Percentiles rank a stretch among this genome's conserved stretches.
Evolutionary conservation across 2,888 invertebrate genomes (phyloP).

Genomic region (Microdon myrmicae): DNA sequence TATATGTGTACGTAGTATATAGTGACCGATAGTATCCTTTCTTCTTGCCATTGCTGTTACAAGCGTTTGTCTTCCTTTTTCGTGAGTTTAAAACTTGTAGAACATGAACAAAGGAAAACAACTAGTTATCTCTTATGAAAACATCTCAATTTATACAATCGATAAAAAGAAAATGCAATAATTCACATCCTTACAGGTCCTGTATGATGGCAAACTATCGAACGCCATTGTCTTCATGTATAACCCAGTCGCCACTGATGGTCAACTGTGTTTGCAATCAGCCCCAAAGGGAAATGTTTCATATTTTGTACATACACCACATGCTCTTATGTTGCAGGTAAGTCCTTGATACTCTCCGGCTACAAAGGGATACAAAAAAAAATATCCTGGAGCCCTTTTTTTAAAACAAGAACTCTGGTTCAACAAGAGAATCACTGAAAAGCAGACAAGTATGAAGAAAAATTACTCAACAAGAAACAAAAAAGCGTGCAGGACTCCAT

Average conservation of each 20-base stretch:
- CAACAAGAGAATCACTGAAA: background rate
- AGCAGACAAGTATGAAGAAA: slow-evolving; percentile 1
- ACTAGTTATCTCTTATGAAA: slow-evolving; percentile 12
- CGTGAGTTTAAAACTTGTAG: background rate
- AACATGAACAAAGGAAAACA: slow-evolving; percentile 13
- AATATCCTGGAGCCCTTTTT: background rate
- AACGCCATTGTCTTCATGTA: slow-evolving; percentile 99
- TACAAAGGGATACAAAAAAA: background rate
- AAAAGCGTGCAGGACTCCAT: background rate
- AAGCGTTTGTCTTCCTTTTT: background rate
- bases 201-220: slow-evolving; percentile 98
- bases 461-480: background rate
- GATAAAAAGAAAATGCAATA: slow-evolving; percentile 29
- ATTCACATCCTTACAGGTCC: slow-evolving; percentile 73
- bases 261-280: slow-evolving; percentile 97
- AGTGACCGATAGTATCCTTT: too few relatives aligned
- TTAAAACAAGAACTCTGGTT: too few relatives aligned
- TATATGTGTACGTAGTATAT: too few relatives aligned
- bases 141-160: slow-evolving; percentile 16
- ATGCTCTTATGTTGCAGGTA: slow-evolving; percentile 98
- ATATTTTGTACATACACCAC: slow-evolving; percentile 99
- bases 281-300: slow-evolving; percentile 97
- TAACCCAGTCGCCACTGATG: slow-evolving; percentile 99
- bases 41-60: background rate
- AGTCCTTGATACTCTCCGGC: slow-evolving; percentile 57